Evolutionary conservation across 2,797 vertebrate genomes (phyloP), one percentile per base, ranked within the genome.

Genomic region (Tenualosa thibaudeaui): DNA sequence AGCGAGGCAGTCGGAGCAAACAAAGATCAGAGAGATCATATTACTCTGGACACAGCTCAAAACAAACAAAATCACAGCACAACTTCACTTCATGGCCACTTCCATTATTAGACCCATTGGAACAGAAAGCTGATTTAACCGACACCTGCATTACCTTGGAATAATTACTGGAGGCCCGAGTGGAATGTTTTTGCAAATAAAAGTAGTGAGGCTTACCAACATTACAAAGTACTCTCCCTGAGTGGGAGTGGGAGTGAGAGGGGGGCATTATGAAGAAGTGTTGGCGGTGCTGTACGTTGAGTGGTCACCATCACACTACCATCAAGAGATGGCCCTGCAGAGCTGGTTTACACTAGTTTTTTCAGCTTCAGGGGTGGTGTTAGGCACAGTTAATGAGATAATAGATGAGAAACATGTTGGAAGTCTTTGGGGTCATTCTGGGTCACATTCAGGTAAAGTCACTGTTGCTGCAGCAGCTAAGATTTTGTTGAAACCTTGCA

Each of bases 1-100:
- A 78, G 71, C 71, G 22, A 46, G 71, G 71, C 71, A 78, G 40
- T 78, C 71, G 19, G 71, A 46, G 71, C 71, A 78, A 78, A 78
- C 43, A 9, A 46, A 43, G 40, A 78, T 78, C 7, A 40, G 71
- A 19, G 8, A 3, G 40, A 22, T 78, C 37, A 78, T 46, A 46
- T 78, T 43, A 78, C 71, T 78, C 13, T 71, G 7, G 71, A 78
- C 37, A 78, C 40, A 78, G 17, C 71, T 78, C 40, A 78, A 78
- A 78, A 46, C 37, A 78, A 78, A 78, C 5, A 78, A 46, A 78
- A 78, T 78, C n/a, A 62, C 58, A 24, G n/a, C 58, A 62, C 71
- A 78, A 40, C 5, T 46, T 46, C 7, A 78, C 71, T 46, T 78
- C 43, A 13, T 46, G 71, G 19, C 17, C 17, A 78, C 71, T 43